Conservation (phyloP, 2,888 invertebrate species). For the Cheilosia scutellata region DNA sequence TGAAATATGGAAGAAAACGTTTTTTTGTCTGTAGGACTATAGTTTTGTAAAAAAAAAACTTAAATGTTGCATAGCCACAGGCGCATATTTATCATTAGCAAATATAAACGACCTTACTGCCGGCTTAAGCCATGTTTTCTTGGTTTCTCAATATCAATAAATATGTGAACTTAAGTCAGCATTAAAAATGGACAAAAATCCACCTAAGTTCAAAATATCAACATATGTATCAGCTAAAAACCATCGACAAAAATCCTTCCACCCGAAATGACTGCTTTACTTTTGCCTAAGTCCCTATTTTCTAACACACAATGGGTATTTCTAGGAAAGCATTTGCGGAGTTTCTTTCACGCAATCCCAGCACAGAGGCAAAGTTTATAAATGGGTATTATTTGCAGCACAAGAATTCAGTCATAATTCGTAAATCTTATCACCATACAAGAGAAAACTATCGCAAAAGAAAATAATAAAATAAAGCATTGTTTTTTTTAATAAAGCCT, state of each 20-base stretch:
- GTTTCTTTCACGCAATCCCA: constrained; percentile 14
- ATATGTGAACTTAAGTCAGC: too few species aligned
- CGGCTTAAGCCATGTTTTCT: too few species aligned
- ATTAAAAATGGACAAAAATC: too few species aligned
- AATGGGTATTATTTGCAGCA: constrained; percentile 49
- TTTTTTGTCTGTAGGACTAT: too few species aligned
- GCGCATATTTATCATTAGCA: too few species aligned
- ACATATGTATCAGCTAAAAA: too few species aligned
- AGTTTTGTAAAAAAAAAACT: too few species aligned
- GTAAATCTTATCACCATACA: constrained; percentile 27
- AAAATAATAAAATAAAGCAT: constrained; percentile 5
- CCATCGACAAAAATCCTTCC: background rate
- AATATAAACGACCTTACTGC: too few species aligned
- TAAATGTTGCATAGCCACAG: too few species aligned
- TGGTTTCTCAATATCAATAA: too few species aligned
- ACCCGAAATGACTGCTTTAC: background rate
- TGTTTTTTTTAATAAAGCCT: background rate
- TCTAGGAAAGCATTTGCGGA: constrained; percentile 32
- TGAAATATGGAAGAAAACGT: too few species aligned
- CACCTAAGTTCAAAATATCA: too few species aligned
- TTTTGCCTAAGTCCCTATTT: constrained; percentile 5
- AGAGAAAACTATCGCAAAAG: background rate
- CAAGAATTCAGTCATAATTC: constrained; percentile 35
- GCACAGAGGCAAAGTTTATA: constrained; percentile 37
- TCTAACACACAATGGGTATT: background rate